A percentile compares a stretch with the other conserved stretches of the same genome.
Conservation (phyloP, 2,113 vertebrate species). For the Cinclus mexicanus region DNA sequence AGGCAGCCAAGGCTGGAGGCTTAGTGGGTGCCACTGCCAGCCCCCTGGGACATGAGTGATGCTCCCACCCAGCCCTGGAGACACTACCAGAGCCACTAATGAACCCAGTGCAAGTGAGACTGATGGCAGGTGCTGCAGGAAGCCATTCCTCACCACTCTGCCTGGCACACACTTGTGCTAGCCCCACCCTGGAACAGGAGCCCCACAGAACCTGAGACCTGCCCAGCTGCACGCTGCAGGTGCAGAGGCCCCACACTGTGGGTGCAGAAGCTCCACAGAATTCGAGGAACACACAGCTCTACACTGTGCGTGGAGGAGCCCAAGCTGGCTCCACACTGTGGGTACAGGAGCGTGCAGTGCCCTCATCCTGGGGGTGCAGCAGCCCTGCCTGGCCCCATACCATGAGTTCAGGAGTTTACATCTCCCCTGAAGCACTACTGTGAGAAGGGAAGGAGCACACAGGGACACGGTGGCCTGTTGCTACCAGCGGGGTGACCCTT, state of each 20-base stretch:
- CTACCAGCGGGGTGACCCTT: neutral
- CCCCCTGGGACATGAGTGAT: neutral
- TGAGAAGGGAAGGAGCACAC: neutral
- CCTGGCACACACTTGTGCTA: neutral
- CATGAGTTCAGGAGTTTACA: neutral
- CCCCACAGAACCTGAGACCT: neutral
- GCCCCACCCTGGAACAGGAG: neutral
- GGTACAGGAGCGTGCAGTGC: rapidly evolving
- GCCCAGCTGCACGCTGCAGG: neutral
- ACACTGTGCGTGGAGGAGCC: neutral
- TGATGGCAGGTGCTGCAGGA: neutral
- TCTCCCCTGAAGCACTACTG: neutral
- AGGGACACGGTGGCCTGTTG: neutral
- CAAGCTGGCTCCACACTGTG: neutral
- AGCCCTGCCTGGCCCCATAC: neutral
- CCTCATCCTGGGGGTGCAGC: neutral
- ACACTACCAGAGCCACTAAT: rapidly evolving
- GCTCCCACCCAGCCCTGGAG: neutral
- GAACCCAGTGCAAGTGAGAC: neutral
- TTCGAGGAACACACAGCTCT: neutral
- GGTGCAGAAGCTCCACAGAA: neutral
- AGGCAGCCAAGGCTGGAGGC: neutral
- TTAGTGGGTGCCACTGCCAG: neutral
- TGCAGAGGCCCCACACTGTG: neutral
- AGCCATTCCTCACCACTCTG: neutral